phyloP scores from a whole-genome alignment of 2,113 vertebrate genomes.

The Tenrec ecaudatus region DNA sequence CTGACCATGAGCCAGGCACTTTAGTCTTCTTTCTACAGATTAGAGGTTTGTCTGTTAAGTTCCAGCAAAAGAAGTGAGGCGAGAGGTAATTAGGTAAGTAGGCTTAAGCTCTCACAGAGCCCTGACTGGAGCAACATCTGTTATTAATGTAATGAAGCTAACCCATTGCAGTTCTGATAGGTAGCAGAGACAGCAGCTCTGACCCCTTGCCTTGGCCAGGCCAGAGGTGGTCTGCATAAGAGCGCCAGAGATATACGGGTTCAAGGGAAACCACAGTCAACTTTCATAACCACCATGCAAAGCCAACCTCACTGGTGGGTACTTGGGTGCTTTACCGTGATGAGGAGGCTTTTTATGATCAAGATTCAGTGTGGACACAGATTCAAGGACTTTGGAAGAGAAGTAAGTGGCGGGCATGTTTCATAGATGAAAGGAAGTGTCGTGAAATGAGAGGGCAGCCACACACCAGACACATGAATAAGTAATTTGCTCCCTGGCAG shows the following conservation, averaged over 20 bases:
- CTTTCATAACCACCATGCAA: not conserved
- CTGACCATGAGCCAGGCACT: not conserved
- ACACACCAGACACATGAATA: slow-evolving; percentile 65
- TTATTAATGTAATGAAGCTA: slow-evolving; percentile 50
- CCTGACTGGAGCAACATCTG: slow-evolving; percentile 34
- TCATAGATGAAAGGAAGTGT: slow-evolving; percentile 68
- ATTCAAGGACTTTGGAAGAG: slow-evolving; percentile 39
- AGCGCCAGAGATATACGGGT: not conserved
- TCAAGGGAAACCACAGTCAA: not conserved
- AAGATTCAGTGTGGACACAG: not conserved
- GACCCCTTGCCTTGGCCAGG: slow-evolving; percentile 41
- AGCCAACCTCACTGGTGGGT: not conserved
- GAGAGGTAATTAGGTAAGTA: slow-evolving; percentile 53
- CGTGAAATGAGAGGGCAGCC: slow-evolving; percentile 60
- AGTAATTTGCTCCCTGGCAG: slow-evolving; percentile 52
- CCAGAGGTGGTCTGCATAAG: not conserved
- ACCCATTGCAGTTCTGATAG: not conserved
- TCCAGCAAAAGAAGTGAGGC: slow-evolving; percentile 37
- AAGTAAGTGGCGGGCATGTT: slow-evolving; percentile 55
- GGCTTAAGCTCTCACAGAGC: slow-evolving; percentile 3
- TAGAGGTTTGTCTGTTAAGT: slow-evolving; percentile 48
- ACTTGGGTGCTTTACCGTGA: not conserved
- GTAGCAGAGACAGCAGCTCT: not conserved
- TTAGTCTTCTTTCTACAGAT: slow-evolving; percentile 21
- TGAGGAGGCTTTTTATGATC: not conserved